Percentiles rank a stretch among this genome's conserved stretches.
Conservation (phyloP, 2,113 vertebrate species). For the Zosterops lateralis region DNA sequence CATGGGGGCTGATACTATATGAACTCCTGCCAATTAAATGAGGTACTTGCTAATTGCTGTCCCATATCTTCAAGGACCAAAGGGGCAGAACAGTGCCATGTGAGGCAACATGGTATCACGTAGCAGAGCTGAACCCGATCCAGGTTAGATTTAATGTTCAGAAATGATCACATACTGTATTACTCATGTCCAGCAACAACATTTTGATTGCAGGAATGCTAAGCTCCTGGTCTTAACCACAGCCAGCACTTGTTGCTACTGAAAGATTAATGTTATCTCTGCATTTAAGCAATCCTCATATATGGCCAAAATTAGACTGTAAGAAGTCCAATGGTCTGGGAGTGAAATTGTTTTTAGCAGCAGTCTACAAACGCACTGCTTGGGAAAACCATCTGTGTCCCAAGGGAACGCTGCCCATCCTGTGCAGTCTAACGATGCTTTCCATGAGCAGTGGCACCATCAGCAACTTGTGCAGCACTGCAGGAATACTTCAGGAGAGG, state of each 20-base stretch:
- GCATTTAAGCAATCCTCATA: slow-evolving; percentile 71
- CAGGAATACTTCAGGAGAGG: background rate
- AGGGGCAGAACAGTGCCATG: background rate
- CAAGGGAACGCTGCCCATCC: slow-evolving; percentile 15
- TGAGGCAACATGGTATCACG: slow-evolving; percentile 11
- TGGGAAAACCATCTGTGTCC: slow-evolving; percentile 17
- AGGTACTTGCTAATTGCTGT: slow-evolving; percentile 42
- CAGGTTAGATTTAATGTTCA: slow-evolving; percentile 61
- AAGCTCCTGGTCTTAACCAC: slow-evolving; percentile 63
- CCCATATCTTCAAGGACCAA: slow-evolving; percentile 52
- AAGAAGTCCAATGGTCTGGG: slow-evolving; percentile 35
- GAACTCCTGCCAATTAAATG: slow-evolving; percentile 27
- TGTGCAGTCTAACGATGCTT: background rate
- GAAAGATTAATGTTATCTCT: slow-evolving; percentile 78
- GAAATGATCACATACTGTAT: slow-evolving; percentile 38
- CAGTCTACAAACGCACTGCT: slow-evolving; percentile 39
- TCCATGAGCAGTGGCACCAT: background rate
- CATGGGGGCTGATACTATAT: background rate
- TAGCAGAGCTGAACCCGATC: slow-evolving; percentile 45
- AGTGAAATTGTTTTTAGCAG: slow-evolving; percentile 66
- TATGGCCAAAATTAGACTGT: slow-evolving; percentile 77
- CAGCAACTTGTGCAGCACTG: background rate
- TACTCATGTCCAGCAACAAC: slow-evolving; percentile 54
- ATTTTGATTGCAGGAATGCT: slow-evolving; percentile 73
- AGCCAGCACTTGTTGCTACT: slow-evolving; percentile 67